Evolutionary conservation across 2,113 vertebrate genomes (phyloP).

Genomic region (Chaetops frenatus): DNA sequence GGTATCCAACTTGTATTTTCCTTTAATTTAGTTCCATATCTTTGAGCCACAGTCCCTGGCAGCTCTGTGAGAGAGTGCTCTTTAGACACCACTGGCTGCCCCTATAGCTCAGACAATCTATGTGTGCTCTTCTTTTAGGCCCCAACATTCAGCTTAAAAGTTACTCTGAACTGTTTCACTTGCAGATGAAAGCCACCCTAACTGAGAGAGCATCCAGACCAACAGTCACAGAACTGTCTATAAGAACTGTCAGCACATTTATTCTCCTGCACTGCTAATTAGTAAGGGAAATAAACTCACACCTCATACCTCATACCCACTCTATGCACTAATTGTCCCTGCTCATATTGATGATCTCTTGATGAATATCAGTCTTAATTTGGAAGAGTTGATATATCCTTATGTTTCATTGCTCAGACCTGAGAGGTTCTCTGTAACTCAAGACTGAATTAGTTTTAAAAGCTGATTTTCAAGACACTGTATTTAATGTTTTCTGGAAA

Average conservation of each 20-base stretch:
- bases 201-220: neutral
- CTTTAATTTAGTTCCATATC: neutral
- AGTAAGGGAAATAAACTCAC: neutral
- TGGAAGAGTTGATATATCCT: neutral
- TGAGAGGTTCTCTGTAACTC: neutral
- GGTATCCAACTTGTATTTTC: neutral
- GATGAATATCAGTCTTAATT: neutral
- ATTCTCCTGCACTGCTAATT: neutral
- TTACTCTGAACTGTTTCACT: neutral
- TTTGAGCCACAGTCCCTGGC: neutral
- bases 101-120: neutral
- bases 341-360: accelerated
- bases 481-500: neutral
- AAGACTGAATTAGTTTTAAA: neutral
- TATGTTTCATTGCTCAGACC: neutral
- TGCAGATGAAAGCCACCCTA: neutral
- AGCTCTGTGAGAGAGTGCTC: neutral
- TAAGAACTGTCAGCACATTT: neutral
- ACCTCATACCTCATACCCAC: neutral
- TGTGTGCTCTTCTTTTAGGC: neutral
- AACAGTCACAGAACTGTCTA: neutral
- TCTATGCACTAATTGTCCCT: neutral
- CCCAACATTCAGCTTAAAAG: neutral
- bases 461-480: neutral
- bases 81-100: neutral